Percentiles rank a stretch among this genome's conserved stretches.
These are phyloP conservation scores for Lissonota sp. DNA, from an alignment of 2,888 invertebrate genomes.

Conservation along the genomic window DNA sequence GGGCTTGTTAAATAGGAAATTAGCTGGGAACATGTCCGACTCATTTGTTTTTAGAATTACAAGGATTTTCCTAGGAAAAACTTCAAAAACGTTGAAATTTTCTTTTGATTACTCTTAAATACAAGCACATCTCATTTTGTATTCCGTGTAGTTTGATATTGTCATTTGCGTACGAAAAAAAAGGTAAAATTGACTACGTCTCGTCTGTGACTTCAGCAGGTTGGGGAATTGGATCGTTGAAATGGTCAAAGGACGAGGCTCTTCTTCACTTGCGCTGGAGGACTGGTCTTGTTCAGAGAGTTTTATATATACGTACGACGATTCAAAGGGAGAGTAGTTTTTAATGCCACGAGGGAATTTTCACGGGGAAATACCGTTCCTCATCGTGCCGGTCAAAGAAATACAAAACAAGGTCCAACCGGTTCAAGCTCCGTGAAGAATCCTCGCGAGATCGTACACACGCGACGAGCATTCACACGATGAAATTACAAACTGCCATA, in stretches of 20 bases:
- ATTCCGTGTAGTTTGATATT: too few species aligned
- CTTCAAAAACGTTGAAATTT: too few species aligned
- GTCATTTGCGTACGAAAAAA: neutral
- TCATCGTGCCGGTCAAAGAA: conserved; percentile 44
- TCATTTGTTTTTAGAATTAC: too few species aligned
- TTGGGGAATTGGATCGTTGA: conserved; percentile 14
- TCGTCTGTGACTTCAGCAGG: neutral
- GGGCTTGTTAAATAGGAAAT: too few species aligned
- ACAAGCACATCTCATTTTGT: too few species aligned
- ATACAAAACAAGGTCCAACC: conserved; percentile 38
- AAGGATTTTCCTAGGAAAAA: too few species aligned
- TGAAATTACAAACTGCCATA: conserved; percentile 34
- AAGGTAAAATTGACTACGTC: conserved; percentile 16
- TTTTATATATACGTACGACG: neutral
- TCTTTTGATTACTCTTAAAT: too few species aligned
- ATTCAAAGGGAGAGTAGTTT: conserved; percentile 17
- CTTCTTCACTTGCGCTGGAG: neutral
- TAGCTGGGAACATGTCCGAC: too few species aligned
- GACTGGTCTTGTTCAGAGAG: conserved; percentile 13
- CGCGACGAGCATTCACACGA: neutral
- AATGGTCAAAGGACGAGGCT: conserved; percentile 40
- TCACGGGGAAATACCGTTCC: conserved; percentile 28
- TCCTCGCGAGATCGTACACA: conserved; percentile 6
- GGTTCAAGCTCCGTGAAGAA: conserved; percentile 24
- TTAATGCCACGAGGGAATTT: conserved; percentile 35